Evolutionary conservation across 1,140 invertebrate genomes (phyloP).

Genomic region (Battus philenor): DNA sequence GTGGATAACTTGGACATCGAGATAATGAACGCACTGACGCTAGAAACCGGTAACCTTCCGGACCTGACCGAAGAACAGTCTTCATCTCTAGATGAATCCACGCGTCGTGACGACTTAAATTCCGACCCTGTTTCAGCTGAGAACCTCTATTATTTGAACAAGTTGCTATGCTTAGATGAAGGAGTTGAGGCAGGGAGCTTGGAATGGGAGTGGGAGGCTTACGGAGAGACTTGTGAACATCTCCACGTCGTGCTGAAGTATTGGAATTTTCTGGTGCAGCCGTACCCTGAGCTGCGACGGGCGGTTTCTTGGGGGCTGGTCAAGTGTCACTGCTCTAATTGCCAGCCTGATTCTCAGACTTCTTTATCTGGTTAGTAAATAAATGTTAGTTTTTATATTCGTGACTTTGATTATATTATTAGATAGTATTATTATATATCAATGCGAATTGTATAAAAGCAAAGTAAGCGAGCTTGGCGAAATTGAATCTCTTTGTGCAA

Average conservation of each 20-base stretch:
- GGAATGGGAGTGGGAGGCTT: conserved; percentile 50
- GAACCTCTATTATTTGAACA: conserved; percentile 47
- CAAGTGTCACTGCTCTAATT: conserved; percentile 46
- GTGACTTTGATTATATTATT: too few relatives aligned
- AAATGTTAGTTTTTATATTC: not conserved
- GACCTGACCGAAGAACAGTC: conserved; percentile 57
- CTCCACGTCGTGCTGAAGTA: conserved; percentile 49
- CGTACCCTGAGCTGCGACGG: conserved; percentile 44
- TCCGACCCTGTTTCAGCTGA: conserved; percentile 35
- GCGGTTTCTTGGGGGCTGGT: conserved; percentile 52
- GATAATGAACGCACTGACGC: conserved; percentile 49
- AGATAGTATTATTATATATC: too few relatives aligned
- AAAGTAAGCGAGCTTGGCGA: too few relatives aligned
- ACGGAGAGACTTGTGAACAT: conserved; percentile 44
- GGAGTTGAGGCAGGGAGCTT: conserved; percentile 34
- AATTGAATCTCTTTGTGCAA: too few relatives aligned
- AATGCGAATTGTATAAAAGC: not conserved
- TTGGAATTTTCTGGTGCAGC: conserved; percentile 44
- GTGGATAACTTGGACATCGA: conserved; percentile 53
- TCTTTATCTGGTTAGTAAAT: conserved; percentile 37
- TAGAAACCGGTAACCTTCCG: conserved; percentile 50
- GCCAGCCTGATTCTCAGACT: conserved; percentile 37
- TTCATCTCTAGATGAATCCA: conserved; percentile 49
- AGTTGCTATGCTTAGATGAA: conserved; percentile 44
- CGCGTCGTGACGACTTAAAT: conserved; percentile 46